These are phyloP conservation scores for Sycophila sp. DNA, from an alignment of 1,140 invertebrate species.

Conservation along the genomic window DNA sequence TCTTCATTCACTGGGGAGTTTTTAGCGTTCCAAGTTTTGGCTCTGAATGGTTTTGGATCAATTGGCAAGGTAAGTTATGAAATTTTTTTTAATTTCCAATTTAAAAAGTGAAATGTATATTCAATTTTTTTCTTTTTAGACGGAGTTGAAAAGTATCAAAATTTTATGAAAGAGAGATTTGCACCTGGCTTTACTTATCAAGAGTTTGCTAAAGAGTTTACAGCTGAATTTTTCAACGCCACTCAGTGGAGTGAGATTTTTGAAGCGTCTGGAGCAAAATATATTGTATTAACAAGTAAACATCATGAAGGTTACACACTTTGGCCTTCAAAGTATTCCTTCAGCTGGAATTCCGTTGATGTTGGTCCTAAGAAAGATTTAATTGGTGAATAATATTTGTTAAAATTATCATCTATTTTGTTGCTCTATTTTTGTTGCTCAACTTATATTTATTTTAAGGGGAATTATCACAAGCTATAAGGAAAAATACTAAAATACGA, in stretches of 20 bases:
- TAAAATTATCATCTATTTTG: not conserved
- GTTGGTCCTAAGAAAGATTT: constrained; percentile 86
- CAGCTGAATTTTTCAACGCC: constrained; percentile 84
- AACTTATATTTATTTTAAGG: constrained; percentile 57
- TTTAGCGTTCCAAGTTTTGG: constrained; percentile 88
- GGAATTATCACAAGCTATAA: constrained; percentile 78
- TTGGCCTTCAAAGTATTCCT: constrained; percentile 88
- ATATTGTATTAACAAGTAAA: constrained; percentile 91
- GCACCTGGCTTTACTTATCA: constrained; percentile 86
- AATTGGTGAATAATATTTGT: constrained; percentile 67
- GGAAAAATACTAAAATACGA: constrained; percentile 71
- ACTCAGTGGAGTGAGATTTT: constrained; percentile 81
- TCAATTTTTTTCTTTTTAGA: constrained; percentile 22
- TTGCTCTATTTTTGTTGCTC: not conserved
- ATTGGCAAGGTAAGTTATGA: constrained; percentile 75
- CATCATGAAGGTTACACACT: constrained; percentile 94
- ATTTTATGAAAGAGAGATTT: constrained; percentile 82
- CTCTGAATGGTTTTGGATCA: constrained; percentile 89
- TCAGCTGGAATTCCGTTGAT: constrained; percentile 90
- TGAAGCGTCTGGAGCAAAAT: constrained; percentile 81
- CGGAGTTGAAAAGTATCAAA: constrained; percentile 50
- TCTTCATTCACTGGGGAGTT: constrained; percentile 94
- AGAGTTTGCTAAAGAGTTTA: constrained; percentile 85
- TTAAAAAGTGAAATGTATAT: not conserved
- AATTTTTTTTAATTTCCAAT: not conserved